Base-by-base conservation (phyloP, 2,888 invertebrate species). In the Andrena camellia region DNA sequence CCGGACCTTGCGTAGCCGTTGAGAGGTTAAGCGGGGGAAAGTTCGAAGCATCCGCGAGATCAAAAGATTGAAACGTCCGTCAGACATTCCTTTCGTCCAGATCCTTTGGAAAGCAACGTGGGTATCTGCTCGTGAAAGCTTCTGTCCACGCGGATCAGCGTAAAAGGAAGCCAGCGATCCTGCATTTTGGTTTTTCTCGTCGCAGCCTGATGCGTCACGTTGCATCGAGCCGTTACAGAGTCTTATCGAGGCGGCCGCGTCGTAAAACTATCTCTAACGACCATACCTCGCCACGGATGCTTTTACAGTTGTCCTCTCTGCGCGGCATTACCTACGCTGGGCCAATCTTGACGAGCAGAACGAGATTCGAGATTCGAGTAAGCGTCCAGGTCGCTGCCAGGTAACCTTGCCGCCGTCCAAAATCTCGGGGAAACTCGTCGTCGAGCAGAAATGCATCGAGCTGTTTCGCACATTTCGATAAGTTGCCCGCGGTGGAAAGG, bases 191-290 rank as follows among this genome's bases (percentile, higher is more conserved):
- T 78, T 69, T 78, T 48, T 8, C 29, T 20, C n/a, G 54, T 42
- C 20, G 26, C 20, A n/a, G 8, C 31, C 26, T 35, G 69, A 60
- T 42, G 76, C 67, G n/a, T 33, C 42, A 13, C 63, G 78, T 77
- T 48, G 69, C 78, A 75, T 79, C 81, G 60, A 35, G 77, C 57
- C 50, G 68, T 82, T 73, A 70, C 81, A 69, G 59, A 74, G 66
- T 79, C 73, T 80, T 86, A 88, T 84, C 81, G 26, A 54, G 8
- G 59, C 75, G 73, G 70, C 71, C 74, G 67, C 66, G 75, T 85
- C 87, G 84, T 88, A 88, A 88, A 88, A 82, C 85, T 84, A 83
- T 72, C 69, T 81, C 71, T 70, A 83, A 85, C 84, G 83, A 86
- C 81, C 73, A 52, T 76, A 68, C 69, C 73, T 74, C 63, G 64